Evolutionary conservation across 2,113 vertebrate genomes (phyloP).

Genomic region (Candoia aspera): DNA sequence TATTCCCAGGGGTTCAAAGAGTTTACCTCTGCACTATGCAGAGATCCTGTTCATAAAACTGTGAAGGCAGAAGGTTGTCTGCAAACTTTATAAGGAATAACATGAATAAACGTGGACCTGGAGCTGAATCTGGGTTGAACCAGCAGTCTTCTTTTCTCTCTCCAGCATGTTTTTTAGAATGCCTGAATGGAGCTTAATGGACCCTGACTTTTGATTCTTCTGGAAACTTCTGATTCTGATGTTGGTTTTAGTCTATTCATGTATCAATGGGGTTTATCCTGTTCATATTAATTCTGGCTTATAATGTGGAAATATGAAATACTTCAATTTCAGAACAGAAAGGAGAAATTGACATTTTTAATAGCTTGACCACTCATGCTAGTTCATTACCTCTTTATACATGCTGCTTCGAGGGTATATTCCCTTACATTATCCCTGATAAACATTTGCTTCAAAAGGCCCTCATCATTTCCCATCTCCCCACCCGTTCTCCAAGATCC

Average conservation of each 20-base stretch:
- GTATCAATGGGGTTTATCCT: not conserved
- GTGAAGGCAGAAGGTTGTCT: not conserved
- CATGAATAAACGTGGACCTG: not conserved
- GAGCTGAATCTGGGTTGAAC: not conserved
- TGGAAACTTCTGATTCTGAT: not conserved
- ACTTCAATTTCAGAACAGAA: not conserved
- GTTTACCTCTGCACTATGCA: not conserved
- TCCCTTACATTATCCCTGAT: not conserved
- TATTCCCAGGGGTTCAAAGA: not conserved
- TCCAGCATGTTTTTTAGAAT: not conserved
- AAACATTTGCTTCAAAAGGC: not conserved
- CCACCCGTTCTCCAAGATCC: slow-evolving; percentile 20
- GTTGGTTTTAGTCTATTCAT: too few relatives aligned
- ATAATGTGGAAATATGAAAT: not conserved
- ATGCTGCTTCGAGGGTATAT: not conserved
- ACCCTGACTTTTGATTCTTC: not conserved
- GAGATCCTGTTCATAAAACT: not conserved
- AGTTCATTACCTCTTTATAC: too few relatives aligned
- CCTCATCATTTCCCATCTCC: slow-evolving; percentile 16
- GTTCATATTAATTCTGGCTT: not conserved
- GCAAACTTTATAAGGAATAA: not conserved
- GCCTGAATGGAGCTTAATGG: not conserved
- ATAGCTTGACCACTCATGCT: not conserved
- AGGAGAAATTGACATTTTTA: not conserved
- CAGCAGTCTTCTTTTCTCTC: not conserved